Evolutionary conservation across 2,888 invertebrate genomes (phyloP), one percentile per base, ranked within the genome.

Genomic region (Lasioglossum villosulum): DNA sequence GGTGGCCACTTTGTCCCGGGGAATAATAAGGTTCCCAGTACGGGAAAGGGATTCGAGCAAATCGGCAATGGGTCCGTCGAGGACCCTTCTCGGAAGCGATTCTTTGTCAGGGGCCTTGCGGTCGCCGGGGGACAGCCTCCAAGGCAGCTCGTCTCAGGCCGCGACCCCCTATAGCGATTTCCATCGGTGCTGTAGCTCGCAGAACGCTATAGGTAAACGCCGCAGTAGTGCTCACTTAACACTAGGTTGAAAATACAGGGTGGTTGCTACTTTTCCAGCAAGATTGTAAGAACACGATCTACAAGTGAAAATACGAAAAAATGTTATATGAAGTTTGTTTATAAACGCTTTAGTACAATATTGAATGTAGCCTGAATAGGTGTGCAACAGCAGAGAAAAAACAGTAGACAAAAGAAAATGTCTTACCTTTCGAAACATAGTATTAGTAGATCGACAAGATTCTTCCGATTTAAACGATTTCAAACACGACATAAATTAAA

Each of bases 11-110:
- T 88, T 90, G 88, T 89, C 81, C 86, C 75, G 30, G 66, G 89
- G 89, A 86, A 92, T 91, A 92, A 92, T 92, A 88, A 91, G 89
- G 90, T 90, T 80, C 87, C 90, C 72, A 75, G 84, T 34, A 75
- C 80, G 63, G 76, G 71, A 79, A 84, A 82, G 82, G 81, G 80
- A 80, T 75, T 77, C 81, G 80, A 48, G 78, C 70, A 84, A 87
- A 87, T 88, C 88, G 88, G 80, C 39, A 48, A 42, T 56, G 30
- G 63, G n/a, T 30, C 71, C 8, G 39, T 70, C 16, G 68, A 19
- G 37, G 68, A 23, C 68, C 71, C 70, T 84, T 86, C 88, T 74
- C 63, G 75, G 90, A 84, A 90, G 52, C 82, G 87, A 82, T 80
- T 86, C 91, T 92, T 92, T 92, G 91, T 92, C 90, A 75, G 34